Conservation (phyloP, 2,113 vertebrate species). For the Diglossa brunneiventris region DNA sequence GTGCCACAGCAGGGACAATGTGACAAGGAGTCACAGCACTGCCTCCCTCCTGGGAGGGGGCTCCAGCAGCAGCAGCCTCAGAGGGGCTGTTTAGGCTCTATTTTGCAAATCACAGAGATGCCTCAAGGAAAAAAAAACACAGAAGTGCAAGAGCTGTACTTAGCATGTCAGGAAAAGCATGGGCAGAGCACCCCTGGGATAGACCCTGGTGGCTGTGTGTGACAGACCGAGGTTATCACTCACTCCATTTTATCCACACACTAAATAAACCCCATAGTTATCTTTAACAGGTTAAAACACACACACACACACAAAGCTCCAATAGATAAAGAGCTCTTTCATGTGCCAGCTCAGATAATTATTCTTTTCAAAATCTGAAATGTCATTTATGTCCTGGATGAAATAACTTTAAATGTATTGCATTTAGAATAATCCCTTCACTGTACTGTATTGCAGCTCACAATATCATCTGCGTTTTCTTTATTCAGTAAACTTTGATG, state of each 20-base stretch:
- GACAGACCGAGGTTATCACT: neutral
- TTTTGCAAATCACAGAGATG: neutral
- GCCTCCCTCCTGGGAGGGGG: neutral
- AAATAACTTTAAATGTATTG: neutral
- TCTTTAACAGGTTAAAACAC: neutral
- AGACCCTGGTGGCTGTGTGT: neutral
- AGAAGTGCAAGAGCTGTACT: neutral
- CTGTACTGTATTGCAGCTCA: neutral
- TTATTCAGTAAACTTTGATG: neutral
- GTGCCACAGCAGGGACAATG: fast-evolving
- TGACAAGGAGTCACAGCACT: neutral
- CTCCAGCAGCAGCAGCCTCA: fast-evolving
- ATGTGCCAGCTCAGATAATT: neutral
- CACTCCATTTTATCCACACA: neutral
- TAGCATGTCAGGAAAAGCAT: neutral
- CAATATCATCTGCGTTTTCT: neutral
- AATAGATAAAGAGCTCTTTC: neutral
- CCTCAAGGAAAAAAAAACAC: neutral
- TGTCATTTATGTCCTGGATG: neutral
- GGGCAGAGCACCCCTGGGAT: neutral
- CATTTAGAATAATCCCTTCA: neutral
- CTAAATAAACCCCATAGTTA: neutral
- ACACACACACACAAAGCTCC: neutral
- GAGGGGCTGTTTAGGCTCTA: neutral
- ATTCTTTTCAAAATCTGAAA: constrained; percentile 29